Evolutionary conservation across 2,113 vertebrate species (phyloP).

Genomic region (Eurypyga helias): DNA sequence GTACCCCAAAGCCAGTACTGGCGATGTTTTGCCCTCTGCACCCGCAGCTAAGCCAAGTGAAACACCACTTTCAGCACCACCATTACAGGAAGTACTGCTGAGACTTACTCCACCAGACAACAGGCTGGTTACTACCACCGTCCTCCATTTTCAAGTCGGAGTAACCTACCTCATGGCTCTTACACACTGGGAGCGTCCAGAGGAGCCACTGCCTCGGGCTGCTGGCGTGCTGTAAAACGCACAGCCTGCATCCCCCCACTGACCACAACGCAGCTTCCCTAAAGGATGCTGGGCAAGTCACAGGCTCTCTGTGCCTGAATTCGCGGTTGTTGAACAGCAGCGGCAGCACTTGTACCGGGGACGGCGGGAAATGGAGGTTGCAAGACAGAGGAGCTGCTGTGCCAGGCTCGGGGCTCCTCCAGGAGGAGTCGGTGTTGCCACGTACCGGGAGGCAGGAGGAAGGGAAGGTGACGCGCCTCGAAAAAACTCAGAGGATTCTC

Average conservation of each 20-base stretch:
- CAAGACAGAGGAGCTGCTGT: not conserved
- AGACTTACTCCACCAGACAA: slow-evolving; percentile 30
- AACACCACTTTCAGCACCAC: slow-evolving; percentile 54
- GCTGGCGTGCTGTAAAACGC: not conserved
- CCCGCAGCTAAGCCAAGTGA: not conserved
- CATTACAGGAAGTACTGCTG: slow-evolving; percentile 49
- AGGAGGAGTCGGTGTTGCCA: not conserved
- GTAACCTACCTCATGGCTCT: slow-evolving; percentile 28
- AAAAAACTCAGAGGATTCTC: not conserved
- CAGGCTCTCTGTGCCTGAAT: not conserved
- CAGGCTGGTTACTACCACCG: slow-evolving; percentile 24
- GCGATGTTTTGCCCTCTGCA: not conserved
- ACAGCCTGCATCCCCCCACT: not conserved
- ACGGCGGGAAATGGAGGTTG: slow-evolving; percentile 36
- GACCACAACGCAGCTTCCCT: not conserved
- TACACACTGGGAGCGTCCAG: not conserved
- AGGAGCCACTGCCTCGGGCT: not conserved
- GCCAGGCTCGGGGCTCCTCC: not conserved
- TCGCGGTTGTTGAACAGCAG: not conserved
- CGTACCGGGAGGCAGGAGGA: not conserved
- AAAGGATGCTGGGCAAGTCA: slow-evolving; percentile 21
- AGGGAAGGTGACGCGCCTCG: not conserved
- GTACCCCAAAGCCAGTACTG: not conserved
- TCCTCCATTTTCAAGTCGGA: slow-evolving; percentile 66
- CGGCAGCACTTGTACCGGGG: not conserved